These are phyloP conservation scores for Aspiorhynchus laticeps DNA, from an alignment of 2,113 vertebrate species.

Conservation along the genomic window DNA sequence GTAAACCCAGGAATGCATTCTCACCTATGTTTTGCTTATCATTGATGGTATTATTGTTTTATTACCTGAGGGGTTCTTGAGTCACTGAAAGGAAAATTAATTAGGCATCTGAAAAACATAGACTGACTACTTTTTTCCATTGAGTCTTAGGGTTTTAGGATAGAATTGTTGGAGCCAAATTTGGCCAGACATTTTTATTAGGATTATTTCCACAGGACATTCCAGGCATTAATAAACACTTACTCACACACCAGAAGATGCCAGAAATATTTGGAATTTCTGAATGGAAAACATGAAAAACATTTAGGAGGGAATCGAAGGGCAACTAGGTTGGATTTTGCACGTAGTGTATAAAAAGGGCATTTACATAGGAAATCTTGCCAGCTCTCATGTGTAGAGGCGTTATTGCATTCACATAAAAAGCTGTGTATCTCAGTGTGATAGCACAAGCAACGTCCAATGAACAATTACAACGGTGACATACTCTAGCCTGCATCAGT, in stretches of 20 bases:
- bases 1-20: neutral
- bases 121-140: neutral
- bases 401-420: neutral
- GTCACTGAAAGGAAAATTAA: neutral
- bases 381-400: no score
- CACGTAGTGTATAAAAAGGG: neutral
- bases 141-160: neutral
- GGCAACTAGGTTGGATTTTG: neutral
- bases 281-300: neutral
- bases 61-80: neutral
- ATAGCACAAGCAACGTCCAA: no score
- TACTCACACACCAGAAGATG: no score
- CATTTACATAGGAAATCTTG: neutral
- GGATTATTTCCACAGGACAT: neutral
- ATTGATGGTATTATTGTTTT: neutral
- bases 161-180: neutral
- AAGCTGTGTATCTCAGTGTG: no score
- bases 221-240: neutral
- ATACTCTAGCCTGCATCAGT: no score
- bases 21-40: neutral
- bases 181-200: neutral
- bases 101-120: neutral
- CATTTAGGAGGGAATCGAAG: neutral
- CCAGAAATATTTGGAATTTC: neutral
- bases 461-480: no score